Evolutionary conservation across 2,888 invertebrate species (phyloP).

Genomic region (Latheticus oryzae): DNA sequence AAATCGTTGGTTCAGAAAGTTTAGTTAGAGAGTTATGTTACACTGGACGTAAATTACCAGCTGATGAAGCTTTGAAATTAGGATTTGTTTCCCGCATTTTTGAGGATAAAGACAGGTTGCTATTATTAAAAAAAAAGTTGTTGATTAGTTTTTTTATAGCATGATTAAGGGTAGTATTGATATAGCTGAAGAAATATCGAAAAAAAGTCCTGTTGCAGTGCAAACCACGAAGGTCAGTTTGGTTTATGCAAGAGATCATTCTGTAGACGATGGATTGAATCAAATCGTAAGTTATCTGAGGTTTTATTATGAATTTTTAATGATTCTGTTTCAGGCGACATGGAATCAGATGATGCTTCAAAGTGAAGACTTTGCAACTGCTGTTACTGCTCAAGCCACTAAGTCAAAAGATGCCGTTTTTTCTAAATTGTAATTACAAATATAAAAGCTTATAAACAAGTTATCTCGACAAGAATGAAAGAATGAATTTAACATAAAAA

Average conservation of each 20-base stretch:
- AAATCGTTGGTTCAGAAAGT: slow-evolving; percentile 89
- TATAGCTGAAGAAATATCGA: slow-evolving; percentile 83
- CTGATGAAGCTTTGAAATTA: slow-evolving; percentile 82
- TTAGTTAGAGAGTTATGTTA: slow-evolving; percentile 87
- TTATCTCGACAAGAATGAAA: no score
- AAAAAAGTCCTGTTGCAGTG: slow-evolving; percentile 93
- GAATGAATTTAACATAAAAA: no score
- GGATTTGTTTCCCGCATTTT: slow-evolving; percentile 86
- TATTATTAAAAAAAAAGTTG: slow-evolving; percentile 4
- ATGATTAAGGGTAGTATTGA: slow-evolving; percentile 79
- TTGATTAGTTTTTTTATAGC: slow-evolving; percentile 61
- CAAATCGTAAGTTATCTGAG: slow-evolving; percentile 78
- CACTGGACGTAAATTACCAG: slow-evolving; percentile 84
- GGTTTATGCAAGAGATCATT: slow-evolving; percentile 88
- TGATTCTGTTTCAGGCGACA: slow-evolving; percentile 72
- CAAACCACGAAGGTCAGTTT: slow-evolving; percentile 89
- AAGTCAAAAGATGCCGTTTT: slow-evolving; percentile 80
- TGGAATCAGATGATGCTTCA: slow-evolving; percentile 90
- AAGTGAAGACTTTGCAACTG: slow-evolving; percentile 88
- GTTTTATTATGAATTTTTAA: not conserved
- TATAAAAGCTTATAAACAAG: no score
- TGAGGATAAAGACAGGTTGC: slow-evolving; percentile 77
- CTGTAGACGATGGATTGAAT: slow-evolving; percentile 87
- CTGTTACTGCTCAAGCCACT: slow-evolving; percentile 79
- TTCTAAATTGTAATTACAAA: slow-evolving; percentile 76